Evolutionary conservation across 2,888 invertebrate species (phyloP).

Genomic region (Acanthococcus lagerstroemiae): DNA sequence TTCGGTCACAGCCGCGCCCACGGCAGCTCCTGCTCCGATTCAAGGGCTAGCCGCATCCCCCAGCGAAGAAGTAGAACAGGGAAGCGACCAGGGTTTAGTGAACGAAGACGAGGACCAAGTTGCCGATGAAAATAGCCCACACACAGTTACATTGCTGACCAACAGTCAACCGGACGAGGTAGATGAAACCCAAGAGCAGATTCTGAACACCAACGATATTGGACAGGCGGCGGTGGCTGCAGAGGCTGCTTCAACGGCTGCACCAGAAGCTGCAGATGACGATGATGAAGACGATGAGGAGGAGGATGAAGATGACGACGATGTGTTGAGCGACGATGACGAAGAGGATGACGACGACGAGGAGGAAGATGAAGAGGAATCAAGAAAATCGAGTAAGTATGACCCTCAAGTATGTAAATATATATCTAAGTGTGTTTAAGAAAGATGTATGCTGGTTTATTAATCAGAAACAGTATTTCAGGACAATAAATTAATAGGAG

Average conservation of each 20-base stretch:
- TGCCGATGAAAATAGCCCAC: conserved; percentile 41
- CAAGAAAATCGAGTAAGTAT: conserved; percentile 26
- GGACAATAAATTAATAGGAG: too few relatives aligned
- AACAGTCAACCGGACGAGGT: conserved; percentile 34
- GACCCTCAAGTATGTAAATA: too few relatives aligned
- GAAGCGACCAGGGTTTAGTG: conserved; percentile 40
- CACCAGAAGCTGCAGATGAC: conserved; percentile 42
- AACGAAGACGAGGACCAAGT: conserved; percentile 43
- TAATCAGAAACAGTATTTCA: too few relatives aligned
- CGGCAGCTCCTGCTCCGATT: conserved; percentile 40
- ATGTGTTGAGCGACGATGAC: conserved; percentile 41
- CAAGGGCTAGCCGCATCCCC: conserved; percentile 41
- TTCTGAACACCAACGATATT: conserved; percentile 35
- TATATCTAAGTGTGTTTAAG: too few relatives aligned
- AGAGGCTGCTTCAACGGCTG: conserved; percentile 33
- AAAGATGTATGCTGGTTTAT: too few relatives aligned
- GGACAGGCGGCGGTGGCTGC: conserved; percentile 35
- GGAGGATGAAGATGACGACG: conserved; percentile 45
- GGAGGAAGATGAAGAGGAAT: conserved; percentile 32
- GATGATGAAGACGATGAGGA: conserved; percentile 45
- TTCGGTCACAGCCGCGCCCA: conserved; percentile 44
- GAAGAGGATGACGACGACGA: conserved; percentile 34
- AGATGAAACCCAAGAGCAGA: conserved; percentile 32
- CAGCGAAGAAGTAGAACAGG: conserved; percentile 36
- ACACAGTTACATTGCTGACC: conserved; percentile 37